Base-by-base conservation (phyloP, 2,888 invertebrate species). In the Ophion costatus region DNA sequence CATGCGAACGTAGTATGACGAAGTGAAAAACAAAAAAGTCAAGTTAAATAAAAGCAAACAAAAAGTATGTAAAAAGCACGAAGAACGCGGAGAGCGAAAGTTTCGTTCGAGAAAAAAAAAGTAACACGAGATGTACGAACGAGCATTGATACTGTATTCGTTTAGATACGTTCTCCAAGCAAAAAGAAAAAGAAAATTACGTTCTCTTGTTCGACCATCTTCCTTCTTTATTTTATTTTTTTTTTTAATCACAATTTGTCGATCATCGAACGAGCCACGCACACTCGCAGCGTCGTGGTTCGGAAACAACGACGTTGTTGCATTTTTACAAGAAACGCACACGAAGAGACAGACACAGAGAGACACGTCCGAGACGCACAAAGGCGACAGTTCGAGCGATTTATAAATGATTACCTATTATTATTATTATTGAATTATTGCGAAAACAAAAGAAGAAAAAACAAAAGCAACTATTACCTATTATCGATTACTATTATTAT, bases 101-200 rank as follows among this genome's bases (percentile, higher is more conserved):
- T 80, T 80, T 71, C 73, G 80, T 71, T 66, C 88, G 88, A 56
- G 85, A 87, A 89, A 89, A 38, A 38, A 38, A 38, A 38, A 38
- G 4, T 29, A 29, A 29, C 29, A 29, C 87, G 88, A 88, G 91
- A 91, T 91, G 91, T 92, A 91, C 90, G 90, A 92, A 91, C 91
- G 90, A 91, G 91, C 91, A 91, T 91, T 91, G 90, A 91, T 91
- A 91, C 91, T 91, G 89, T 91, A 91, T 91, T 92, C 91, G 91
- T 91, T 92, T 84, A 82, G 86, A 84, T 83, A 83, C 75, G 82
- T 86, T 83, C 84, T 86, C 84, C 80, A 86, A 74, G 51, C 63
- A 51, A 71, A 73, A 74, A 51, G 38, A 83, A 69, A 79, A 67
- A 57, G 64, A 20, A 33, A 67, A 73, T 85, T 91, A 89, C 88